Conservation (phyloP, 2,888 invertebrate species). For the Metopia argyrocephala region DNA sequence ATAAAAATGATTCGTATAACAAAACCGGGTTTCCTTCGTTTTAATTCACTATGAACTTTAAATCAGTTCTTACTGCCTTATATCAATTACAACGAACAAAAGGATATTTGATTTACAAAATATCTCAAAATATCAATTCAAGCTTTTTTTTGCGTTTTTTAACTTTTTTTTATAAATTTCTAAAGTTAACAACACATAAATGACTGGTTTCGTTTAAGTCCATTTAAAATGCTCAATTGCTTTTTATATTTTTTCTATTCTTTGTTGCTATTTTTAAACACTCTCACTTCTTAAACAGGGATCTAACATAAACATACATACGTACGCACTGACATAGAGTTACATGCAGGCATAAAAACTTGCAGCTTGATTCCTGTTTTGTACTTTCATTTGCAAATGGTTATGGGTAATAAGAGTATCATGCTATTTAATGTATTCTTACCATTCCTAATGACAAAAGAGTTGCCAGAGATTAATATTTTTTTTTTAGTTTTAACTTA, state of each 20-base stretch:
- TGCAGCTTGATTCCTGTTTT: no score
- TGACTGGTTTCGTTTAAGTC: slow-evolving; percentile 54
- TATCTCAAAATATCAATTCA: no score
- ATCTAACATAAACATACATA: not conserved
- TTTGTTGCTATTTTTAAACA: slow-evolving; percentile 58
- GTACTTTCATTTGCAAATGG: slow-evolving; percentile 53
- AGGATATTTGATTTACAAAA: no score
- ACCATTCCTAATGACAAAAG: slow-evolving; percentile 2
- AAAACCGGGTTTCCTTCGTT: no score
- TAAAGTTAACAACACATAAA: slow-evolving; percentile 8
- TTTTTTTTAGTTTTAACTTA: no score
- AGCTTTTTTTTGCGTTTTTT: not conserved
- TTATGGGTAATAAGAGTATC: slow-evolving; percentile 28
- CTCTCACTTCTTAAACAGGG: slow-evolving; percentile 50
- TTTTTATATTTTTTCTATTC: slow-evolving; percentile 24
- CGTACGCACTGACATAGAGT: no score
- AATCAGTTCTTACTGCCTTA: no score
- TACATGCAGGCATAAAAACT: no score
- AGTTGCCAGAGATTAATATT: no score
- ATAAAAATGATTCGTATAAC: no score
- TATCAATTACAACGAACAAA: no score
- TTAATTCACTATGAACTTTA: no score
- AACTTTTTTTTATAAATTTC: not conserved
- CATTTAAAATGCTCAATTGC: slow-evolving; percentile 45
- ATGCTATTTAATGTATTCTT: slow-evolving; percentile 19